Base-by-base conservation (phyloP, 2,888 invertebrate genomes). In the Metalampra italica region DNA sequence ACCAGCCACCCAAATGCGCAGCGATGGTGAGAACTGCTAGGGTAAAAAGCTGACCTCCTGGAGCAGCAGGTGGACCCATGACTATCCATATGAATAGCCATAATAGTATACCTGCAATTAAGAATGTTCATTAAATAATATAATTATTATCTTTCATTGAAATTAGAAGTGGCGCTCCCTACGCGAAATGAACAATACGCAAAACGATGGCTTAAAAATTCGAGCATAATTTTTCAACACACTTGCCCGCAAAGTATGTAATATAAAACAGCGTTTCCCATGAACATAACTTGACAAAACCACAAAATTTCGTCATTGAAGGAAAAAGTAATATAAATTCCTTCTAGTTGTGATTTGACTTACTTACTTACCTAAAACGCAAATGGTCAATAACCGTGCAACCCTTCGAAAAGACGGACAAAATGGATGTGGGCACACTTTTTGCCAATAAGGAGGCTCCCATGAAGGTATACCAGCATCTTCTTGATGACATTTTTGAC, bases 321-420 rank as follows among this genome's bases (percentile, higher is more conserved):
- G 8, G 32, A 32, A 22, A 32, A 32, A 7, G 30, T 32, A 9
- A 9, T 32, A 32, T 9, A 32, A 11, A 32, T 32, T 2, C n/a
- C n/a, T n/a, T n/a, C 9, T 32, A 32, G 11, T 32, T 9, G 2
- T 32, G 3, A 32, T 34, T 9, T 34, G 11, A 34, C 7, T 34
- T 9, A 34, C 3, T 36, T n/a, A 37, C 66, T 76, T 60, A 87
- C 90, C 93, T 62, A 95, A 91, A 30, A 94, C 68, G 49, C 92
- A 80, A 11, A 94, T 83, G 9, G 93, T 91, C 42, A 93, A 50
- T 1, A 93, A 78, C 50, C 94, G 90, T 0, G 94, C 92, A 65
- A 94, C 91, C 69, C 94, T 93, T 50, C 95, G 88, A 71, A 93
- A 94, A 0, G 93, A 92, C 9, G 94, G 94, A 64, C 94, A 95